These are phyloP conservation scores for Aethina tumida DNA, from an alignment of 1,140 invertebrate genomes.

Conservation along the genomic window DNA sequence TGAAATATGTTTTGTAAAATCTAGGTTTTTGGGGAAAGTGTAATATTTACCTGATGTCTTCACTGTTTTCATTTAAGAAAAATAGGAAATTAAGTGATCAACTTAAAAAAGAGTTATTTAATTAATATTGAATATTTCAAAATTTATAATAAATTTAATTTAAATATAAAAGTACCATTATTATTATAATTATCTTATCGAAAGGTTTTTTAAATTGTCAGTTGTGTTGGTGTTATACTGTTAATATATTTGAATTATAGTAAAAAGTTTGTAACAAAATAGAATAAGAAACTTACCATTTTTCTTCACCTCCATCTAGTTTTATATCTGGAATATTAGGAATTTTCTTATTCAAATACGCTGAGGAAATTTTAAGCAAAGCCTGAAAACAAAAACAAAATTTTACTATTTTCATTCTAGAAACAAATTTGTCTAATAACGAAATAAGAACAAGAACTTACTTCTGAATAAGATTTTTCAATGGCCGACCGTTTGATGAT, in stretches of 20 bases:
- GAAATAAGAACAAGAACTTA: conserved; percentile 36
- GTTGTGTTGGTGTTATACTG: neutral
- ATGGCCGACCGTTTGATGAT: conserved; percentile 84
- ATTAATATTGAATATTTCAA: no score
- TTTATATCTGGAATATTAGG: conserved; percentile 83
- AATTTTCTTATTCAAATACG: conserved; percentile 86
- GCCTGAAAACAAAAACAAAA: conserved; percentile 48
- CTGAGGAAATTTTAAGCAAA: conserved; percentile 78
- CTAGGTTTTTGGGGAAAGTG: no score
- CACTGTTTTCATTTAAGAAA: no score
- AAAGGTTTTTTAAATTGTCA: no score
- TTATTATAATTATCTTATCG: no score
- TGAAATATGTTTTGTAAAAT: no score
- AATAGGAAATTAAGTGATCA: no score
- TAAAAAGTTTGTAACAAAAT: neutral
- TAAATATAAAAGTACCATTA: no score
- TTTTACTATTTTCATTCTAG: conserved; percentile 5
- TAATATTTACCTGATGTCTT: no score
- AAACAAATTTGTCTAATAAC: conserved; percentile 2
- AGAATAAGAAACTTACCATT: conserved; percentile 55
- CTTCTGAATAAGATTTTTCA: conserved; percentile 92
- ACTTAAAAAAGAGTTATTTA: no score
- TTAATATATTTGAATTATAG: neutral
- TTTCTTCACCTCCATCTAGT: conserved; percentile 77
- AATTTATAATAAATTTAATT: no score